phyloP scores from a whole-genome alignment of 2,797 vertebrate genomes.

The Scolopax bukidnonensis region DNA sequence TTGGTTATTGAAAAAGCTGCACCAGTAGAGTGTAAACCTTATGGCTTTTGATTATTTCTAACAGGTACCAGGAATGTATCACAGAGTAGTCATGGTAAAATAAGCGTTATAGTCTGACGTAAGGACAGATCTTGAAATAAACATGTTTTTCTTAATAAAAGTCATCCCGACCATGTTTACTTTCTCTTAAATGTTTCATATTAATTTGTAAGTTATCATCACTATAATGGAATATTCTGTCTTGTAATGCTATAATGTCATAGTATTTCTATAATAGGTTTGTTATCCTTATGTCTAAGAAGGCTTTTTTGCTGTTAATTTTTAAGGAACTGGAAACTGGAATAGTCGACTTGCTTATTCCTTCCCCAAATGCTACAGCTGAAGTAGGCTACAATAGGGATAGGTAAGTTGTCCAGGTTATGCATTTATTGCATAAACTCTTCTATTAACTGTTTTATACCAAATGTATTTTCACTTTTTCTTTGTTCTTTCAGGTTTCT shows the following conservation, averaged over 20 bases:
- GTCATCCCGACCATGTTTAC: background rate
- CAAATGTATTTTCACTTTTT: background rate
- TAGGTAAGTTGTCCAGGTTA: slow-evolving; percentile 73
- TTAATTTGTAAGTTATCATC: background rate
- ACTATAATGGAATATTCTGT: background rate
- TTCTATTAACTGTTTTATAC: background rate
- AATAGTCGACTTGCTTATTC: slow-evolving; percentile 85
- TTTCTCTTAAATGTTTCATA: background rate
- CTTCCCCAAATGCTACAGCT: slow-evolving; percentile 85
- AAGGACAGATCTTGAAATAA: background rate
- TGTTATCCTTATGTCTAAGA: background rate
- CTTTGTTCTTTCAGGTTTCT: slow-evolving; percentile 78
- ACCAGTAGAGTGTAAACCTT: background rate
- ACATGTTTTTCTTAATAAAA: background rate
- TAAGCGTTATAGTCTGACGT: background rate
- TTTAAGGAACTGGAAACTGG: slow-evolving; percentile 86
- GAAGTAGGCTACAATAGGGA: slow-evolving; percentile 89
- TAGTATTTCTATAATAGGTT: background rate
- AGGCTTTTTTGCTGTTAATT: slow-evolving; percentile 1
- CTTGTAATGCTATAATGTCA: background rate
- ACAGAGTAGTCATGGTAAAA: background rate
- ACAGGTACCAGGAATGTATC: background rate
- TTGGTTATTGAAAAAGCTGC: background rate
- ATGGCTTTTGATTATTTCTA: background rate
- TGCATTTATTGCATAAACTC: background rate